phyloP scores from a whole-genome alignment of 92 coral and sea anemone genomes.

The Siderastrea siderea region DNA sequence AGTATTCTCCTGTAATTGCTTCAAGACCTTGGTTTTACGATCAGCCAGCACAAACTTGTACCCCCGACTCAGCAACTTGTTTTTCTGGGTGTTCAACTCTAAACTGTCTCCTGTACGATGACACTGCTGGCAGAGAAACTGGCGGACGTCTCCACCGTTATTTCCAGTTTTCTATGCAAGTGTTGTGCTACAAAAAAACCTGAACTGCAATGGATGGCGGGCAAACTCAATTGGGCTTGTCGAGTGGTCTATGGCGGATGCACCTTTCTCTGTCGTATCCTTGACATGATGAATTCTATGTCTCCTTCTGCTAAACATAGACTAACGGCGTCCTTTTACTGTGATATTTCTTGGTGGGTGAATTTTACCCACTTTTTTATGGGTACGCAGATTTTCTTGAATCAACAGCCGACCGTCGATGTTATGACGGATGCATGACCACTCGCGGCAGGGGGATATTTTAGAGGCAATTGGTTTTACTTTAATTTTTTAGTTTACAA shows the following conservation, averaged over 20 bases:
- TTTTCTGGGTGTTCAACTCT: neutral
- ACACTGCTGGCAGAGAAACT: neutral
- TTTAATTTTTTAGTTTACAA: conserved; percentile 8
- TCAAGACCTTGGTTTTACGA: neutral
- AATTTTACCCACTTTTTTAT: conserved; percentile 20
- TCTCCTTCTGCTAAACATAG: neutral
- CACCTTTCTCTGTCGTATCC: conserved; percentile 36
- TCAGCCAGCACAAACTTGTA: too few species aligned
- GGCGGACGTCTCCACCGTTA: neutral
- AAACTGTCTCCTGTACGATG: neutral
- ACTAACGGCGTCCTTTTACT: neutral
- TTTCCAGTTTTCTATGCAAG: neutral
- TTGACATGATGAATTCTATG: conserved; percentile 36
- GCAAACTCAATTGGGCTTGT: neutral
- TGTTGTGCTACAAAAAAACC: neutral
- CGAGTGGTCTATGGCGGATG: conserved; percentile 15
- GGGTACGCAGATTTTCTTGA: conserved; percentile 7
- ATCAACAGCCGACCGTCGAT: too few species aligned
- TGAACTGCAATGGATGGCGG: neutral
- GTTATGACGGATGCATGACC: conserved; percentile 13
- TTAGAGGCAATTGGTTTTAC: conserved; percentile 50
- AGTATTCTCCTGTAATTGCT: neutral
- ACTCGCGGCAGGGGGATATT: conserved; percentile 26
- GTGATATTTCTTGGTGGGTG: conserved; percentile 47
- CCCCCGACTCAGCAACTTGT: neutral